A percentile compares a stretch with the other conserved stretches of the same genome.
Evolutionary conservation across 2,113 vertebrate species (phyloP).

Genomic region (Coregonus clupeaformis): DNA sequence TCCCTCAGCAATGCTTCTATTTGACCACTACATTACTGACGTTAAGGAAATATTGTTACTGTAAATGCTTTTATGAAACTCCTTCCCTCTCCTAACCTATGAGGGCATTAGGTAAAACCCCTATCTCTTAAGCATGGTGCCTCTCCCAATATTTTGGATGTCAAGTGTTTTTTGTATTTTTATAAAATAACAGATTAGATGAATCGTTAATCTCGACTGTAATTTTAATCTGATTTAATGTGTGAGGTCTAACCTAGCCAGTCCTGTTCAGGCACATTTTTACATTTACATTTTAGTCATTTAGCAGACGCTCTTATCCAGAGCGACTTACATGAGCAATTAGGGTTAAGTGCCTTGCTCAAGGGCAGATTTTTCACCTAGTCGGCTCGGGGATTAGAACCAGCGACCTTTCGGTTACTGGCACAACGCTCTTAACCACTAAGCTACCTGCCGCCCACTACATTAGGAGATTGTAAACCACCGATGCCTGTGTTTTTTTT

Average conservation of each 20-base stretch:
- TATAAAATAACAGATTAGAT: conserved; percentile 34
- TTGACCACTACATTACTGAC: conserved; percentile 34
- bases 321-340: too few relatives aligned
- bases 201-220: conserved; percentile 22
- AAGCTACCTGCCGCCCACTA: too few relatives aligned
- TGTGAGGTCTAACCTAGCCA: neutral
- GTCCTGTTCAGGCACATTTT: too few relatives aligned
- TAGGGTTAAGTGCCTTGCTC: too few relatives aligned
- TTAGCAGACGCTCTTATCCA: too few relatives aligned
- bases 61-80: conserved; percentile 23
- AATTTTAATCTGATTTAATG: neutral
- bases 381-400: too few relatives aligned
- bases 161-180: conserved; percentile 41
- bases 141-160: conserved; percentile 48
- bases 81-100: conserved; percentile 42
- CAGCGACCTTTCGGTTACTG: too few relatives aligned
- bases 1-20: conserved; percentile 27
- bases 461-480: too few relatives aligned
- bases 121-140: conserved; percentile 37
- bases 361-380: too few relatives aligned
- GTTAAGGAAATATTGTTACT: conserved; percentile 56
- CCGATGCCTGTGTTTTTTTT: too few relatives aligned
- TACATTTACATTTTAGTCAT: too few relatives aligned
- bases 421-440: too few relatives aligned
- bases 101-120: conserved; percentile 39